phyloP scores from a whole-genome alignment of 2,888 invertebrate species.

The Limnephilus rhombicus region DNA sequence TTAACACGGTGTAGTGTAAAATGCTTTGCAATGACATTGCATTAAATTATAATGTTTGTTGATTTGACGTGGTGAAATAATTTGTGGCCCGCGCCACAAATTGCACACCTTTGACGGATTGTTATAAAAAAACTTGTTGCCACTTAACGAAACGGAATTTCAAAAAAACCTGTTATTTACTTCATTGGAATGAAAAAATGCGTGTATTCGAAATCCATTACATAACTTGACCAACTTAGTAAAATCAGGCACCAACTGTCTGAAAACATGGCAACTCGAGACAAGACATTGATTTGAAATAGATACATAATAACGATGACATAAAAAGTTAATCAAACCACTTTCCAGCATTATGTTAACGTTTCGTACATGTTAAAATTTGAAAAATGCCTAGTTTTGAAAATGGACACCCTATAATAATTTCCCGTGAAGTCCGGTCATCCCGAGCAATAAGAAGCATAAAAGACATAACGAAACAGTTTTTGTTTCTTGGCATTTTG shows the following conservation, averaged over 20 bases:
- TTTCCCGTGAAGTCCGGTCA: neutral
- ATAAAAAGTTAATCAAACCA: neutral
- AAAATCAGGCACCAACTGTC: neutral
- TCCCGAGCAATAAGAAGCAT: neutral
- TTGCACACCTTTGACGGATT: neutral
- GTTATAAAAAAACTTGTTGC: neutral
- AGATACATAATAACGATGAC: neutral
- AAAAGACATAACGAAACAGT: neutral
- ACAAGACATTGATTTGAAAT: neutral
- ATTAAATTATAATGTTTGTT: neutral
- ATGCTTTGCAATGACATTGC: conserved; percentile 1
- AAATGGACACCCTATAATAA: no score
- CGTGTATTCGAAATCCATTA: neutral
- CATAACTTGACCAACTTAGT: conserved; percentile 1
- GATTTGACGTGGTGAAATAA: neutral
- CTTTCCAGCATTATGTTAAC: neutral
- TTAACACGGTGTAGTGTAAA: neutral
- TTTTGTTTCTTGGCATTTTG: conserved; percentile 13
- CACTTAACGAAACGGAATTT: neutral
- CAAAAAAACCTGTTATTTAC: neutral
- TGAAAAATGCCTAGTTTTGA: neutral
- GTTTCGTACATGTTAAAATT: neutral
- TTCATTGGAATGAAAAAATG: neutral
- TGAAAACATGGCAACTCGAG: neutral
- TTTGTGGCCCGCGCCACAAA: neutral